These are phyloP conservation scores for Brachyhypopomus occidentalis DNA, from an alignment of 2,113 vertebrate species.

Conservation along the genomic window DNA sequence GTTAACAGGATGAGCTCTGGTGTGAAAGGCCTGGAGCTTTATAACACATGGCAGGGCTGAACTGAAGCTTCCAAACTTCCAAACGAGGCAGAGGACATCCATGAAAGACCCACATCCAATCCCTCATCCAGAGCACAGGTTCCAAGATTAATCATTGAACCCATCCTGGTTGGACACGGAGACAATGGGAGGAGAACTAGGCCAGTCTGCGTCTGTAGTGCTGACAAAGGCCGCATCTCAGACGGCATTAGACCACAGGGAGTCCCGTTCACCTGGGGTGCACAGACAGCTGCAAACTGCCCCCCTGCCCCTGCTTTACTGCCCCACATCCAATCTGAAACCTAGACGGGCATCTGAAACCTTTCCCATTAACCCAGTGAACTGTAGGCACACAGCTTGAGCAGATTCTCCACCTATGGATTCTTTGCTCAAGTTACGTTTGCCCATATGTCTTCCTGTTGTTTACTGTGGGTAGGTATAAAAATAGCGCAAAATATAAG, in stretches of 20 bases:
- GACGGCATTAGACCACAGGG: slow-evolving; percentile 61
- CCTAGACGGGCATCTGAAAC: slow-evolving; percentile 54
- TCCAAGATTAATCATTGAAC: slow-evolving; percentile 55
- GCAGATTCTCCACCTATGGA: slow-evolving; percentile 11
- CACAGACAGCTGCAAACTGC: slow-evolving; percentile 57
- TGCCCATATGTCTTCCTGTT: slow-evolving; percentile 37
- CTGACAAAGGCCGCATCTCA: slow-evolving; percentile 50
- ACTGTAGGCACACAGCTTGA: slow-evolving; percentile 47
- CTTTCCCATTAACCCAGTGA: slow-evolving; percentile 42
- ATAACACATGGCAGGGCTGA: not conserved
- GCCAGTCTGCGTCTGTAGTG: slow-evolving; percentile 42
- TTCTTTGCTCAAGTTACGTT: slow-evolving; percentile 32
- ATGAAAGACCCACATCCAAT: slow-evolving; percentile 30
- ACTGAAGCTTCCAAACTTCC: slow-evolving; percentile 31
- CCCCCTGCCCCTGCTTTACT: slow-evolving; percentile 31
- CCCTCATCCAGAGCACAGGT: slow-evolving; percentile 35
- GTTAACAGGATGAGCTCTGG: not conserved
- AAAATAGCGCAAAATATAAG: not conserved
- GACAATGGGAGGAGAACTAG: slow-evolving; percentile 50
- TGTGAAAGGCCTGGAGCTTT: slow-evolving; percentile 19
- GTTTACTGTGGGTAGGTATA: not conserved
- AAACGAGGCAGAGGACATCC: slow-evolving; percentile 22
- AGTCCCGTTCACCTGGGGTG: slow-evolving; percentile 56
- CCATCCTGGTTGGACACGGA: slow-evolving; percentile 48
- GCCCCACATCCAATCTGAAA: slow-evolving; percentile 58